phyloP scores from a whole-genome alignment of 2,888 invertebrate genomes.

The Arrhopalites spinosus region DNA sequence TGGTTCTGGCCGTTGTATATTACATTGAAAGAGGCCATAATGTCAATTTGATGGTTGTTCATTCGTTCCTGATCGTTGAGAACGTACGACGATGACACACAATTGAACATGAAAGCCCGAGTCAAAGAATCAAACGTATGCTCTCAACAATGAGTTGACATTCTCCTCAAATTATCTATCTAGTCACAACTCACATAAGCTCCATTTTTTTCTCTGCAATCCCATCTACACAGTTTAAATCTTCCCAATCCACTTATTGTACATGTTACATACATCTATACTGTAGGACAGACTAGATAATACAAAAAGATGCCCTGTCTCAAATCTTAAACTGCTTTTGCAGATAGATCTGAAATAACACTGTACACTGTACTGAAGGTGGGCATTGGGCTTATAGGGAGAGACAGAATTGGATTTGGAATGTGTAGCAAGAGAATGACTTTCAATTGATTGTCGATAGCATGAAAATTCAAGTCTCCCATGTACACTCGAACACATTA shows the following conservation, averaged over 20 bases:
- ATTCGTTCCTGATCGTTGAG: not conserved
- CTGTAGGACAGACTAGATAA: no score
- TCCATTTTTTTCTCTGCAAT: no score
- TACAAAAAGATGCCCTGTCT: not conserved
- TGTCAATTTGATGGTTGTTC: conserved; percentile 33
- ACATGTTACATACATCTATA: no score
- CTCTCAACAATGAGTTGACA: conserved; percentile 17
- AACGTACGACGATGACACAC: conserved; percentile 4
- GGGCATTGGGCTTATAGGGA: not conserved
- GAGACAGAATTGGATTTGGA: conserved; percentile 4
- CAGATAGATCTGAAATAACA: not conserved
- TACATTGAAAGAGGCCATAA: conserved; percentile 19
- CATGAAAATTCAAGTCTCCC: conserved; percentile 11
- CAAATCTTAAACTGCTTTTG: not conserved
- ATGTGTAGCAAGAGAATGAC: not conserved
- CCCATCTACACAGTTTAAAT: not conserved
- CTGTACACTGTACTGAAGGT: not conserved
- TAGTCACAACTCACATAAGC: not conserved
- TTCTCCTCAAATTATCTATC: conserved; percentile 4
- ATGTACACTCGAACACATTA: no score
- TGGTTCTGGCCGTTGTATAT: conserved; percentile 23
- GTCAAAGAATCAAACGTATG: not conserved
- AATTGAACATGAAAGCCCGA: conserved; percentile 23
- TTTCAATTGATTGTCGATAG: not conserved
- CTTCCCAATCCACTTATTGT: no score